These are phyloP conservation scores for Disparrhopalites patrizii DNA, from an alignment of 2,888 invertebrate genomes.

Conservation along the genomic window DNA sequence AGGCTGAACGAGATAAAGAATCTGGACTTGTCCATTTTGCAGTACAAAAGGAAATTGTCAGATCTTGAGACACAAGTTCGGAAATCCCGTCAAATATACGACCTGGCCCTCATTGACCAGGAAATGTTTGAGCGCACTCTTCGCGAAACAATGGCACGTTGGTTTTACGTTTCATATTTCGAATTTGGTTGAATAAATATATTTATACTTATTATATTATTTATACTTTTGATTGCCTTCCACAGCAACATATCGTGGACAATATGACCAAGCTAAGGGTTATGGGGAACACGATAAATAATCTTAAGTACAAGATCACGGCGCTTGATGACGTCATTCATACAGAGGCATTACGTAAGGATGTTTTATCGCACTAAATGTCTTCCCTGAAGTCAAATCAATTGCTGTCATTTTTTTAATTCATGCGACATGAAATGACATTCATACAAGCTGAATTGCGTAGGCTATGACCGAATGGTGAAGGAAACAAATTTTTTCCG, in stretches of 20 bases:
- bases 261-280: neutral
- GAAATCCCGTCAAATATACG: constrained; percentile 37
- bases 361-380: too few relatives aligned
- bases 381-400: too few relatives aligned
- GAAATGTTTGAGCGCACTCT: constrained; percentile 34
- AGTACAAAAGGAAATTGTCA: constrained; percentile 37
- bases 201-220: neutral
- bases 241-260: constrained; percentile 1
- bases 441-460: neutral
- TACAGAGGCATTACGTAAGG: constrained; percentile 13
- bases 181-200: neutral
- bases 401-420: neutral
- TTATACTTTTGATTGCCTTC: neutral
- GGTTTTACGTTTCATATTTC: neutral
- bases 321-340: constrained; percentile 17
- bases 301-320: constrained; percentile 5
- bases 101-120: constrained; percentile 40
- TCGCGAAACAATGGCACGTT: constrained; percentile 32
- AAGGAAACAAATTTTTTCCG: constrained; percentile 37
- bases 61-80: constrained; percentile 37
- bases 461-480: constrained; percentile 24
- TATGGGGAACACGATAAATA: neutral
- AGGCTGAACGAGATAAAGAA: constrained; percentile 41
- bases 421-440: neutral
- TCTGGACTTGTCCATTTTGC: constrained; percentile 36